These are phyloP conservation scores for Nettapus auritus DNA, from an alignment of 2,113 vertebrate species.

Conservation along the genomic window DNA sequence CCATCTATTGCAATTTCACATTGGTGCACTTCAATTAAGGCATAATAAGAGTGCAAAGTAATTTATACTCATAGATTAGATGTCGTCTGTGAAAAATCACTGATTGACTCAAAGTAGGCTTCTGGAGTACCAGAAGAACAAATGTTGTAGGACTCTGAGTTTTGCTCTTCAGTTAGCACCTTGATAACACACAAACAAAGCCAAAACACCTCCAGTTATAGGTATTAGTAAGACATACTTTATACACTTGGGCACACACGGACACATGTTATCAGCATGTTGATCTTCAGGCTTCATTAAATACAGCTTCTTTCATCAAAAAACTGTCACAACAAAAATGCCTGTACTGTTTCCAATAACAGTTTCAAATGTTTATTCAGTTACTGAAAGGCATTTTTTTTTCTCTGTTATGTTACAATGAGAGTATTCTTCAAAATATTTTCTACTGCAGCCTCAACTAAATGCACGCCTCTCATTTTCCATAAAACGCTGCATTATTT, in stretches of 20 bases:
- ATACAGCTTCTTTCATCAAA: background rate
- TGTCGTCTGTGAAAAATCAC: conserved; percentile 81
- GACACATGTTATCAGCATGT: background rate
- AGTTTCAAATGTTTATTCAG: background rate
- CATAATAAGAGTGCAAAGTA: conserved; percentile 81
- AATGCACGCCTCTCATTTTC: background rate
- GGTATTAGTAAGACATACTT: background rate
- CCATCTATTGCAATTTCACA: conserved; percentile 78
- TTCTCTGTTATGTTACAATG: background rate
- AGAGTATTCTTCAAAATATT: background rate
- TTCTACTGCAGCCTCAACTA: background rate
- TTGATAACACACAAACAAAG: conserved; percentile 71
- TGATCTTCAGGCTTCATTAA: background rate
- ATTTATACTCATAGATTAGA: conserved; percentile 86
- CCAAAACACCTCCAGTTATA: conserved; percentile 48
- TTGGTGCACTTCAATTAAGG: conserved; percentile 84
- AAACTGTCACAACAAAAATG: background rate
- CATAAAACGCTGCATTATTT: background rate
- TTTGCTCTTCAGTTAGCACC: background rate
- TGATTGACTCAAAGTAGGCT: conserved; percentile 75
- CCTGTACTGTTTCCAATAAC: background rate
- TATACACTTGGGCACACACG: background rate
- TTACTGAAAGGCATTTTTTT: background rate
- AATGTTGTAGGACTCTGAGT: conserved; percentile 48
- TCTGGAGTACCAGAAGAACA: conserved; percentile 66